Evolutionary conservation across 2,797 vertebrate species (phyloP).

Genomic region (Scarus forsteni): DNA sequence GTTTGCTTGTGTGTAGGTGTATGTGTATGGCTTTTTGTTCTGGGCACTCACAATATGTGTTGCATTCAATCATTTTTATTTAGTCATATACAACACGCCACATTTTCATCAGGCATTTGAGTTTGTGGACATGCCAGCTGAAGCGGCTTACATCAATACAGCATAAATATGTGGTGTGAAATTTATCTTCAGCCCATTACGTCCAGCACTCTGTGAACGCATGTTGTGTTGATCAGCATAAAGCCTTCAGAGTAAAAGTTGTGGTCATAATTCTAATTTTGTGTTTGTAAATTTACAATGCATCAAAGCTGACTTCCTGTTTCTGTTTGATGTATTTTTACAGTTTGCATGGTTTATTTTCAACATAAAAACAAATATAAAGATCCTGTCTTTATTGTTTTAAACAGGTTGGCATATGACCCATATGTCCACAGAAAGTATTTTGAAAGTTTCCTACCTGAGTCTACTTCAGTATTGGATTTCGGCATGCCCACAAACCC

Average conservation of each 20-base stretch:
- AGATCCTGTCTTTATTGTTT: too few relatives aligned
- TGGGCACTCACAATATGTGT: constrained; percentile 46
- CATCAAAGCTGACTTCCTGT: background rate
- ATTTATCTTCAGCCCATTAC: background rate
- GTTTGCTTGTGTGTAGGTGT: constrained; percentile 42
- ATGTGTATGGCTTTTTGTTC: constrained; percentile 57
- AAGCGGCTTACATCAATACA: constrained; percentile 1
- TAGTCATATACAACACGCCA: constrained; percentile 28
- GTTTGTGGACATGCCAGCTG: constrained; percentile 19
- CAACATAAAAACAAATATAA: too few relatives aligned
- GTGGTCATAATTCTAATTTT: background rate
- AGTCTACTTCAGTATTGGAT: too few relatives aligned
- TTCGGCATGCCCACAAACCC: too few relatives aligned
- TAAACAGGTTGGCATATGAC: too few relatives aligned
- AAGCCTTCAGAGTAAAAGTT: background rate
- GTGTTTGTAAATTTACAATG: constrained; percentile 2
- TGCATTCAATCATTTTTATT: constrained; percentile 56
- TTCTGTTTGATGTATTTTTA: background rate
- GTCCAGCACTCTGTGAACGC: background rate
- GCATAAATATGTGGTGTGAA: constrained; percentile 15
- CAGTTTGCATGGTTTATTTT: background rate
- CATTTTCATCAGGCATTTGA: constrained; percentile 8
- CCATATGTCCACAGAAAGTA: too few relatives aligned
- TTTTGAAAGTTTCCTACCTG: too few relatives aligned
- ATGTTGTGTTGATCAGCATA: constrained; percentile 13